Base-by-base conservation (phyloP, 2,797 vertebrate genomes). In the Acrossocheilus fasciatus region DNA sequence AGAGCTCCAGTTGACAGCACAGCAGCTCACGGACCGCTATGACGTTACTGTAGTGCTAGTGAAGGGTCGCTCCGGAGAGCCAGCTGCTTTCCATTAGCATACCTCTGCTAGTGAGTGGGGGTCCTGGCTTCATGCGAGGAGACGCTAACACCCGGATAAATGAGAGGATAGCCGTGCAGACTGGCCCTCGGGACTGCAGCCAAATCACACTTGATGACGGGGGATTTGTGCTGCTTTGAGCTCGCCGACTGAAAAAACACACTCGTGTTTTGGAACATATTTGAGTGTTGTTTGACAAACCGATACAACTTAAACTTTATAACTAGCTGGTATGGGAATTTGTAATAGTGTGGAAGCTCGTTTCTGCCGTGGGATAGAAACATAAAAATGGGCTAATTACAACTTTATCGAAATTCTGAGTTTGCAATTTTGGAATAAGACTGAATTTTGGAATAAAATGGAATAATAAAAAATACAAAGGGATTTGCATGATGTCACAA, bases 1-100 rank as follows among this genome's bases (percentile, higher is more conserved):
- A 83, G 85, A 91, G 87, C 52, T 92, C 84, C 83, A 88, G 90
- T 90, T 90, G 89, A 94, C 92, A 90, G 89, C 90, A 92, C 93
- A 91, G 88, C 87, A 90, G 89, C 89, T 78, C 76, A 39, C 80
- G 69, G 87, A 93, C 91, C 87, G 86, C 90, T 90, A 91, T 90
- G 91, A 91, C 62, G 66, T 85, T 57, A 84, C 70, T 83, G 69
- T 54, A 83, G 52, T 11, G 82, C 66, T 81, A 76, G 26, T 85
- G 84, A 88, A 86, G 5, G 81, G 26, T 87, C 50, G 70, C 89
- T 86, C 88, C 57, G 26, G 83, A 91, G 88, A 91, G 91, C 91
- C 95, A 96, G 95, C 94, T 96, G 96, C 90, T 93, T 96, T 82
- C 89, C 91, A 96, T 96, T 95, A 95, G 86, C 94, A 94, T 95